Percentiles rank a stretch among this genome's conserved stretches.
These are phyloP conservation scores for Coranthus polyacanthus DNA, from an alignment of 2,797 vertebrate species.

Conservation along the genomic window DNA sequence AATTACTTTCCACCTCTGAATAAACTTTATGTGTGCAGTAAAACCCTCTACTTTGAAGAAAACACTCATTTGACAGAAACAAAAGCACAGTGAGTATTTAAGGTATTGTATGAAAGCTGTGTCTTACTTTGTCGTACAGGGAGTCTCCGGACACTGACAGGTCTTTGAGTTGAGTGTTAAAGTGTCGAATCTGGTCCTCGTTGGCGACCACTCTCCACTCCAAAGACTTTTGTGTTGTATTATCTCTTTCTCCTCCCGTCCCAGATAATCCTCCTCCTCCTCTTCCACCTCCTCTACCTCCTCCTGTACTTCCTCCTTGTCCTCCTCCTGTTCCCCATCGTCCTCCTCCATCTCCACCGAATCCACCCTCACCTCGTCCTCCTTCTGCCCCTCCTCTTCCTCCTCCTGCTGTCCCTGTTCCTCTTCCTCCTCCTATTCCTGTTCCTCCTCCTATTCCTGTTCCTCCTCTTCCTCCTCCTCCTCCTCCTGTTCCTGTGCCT, in stretches of 20 bases:
- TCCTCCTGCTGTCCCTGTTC: background rate
- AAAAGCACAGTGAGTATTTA: too few species aligned
- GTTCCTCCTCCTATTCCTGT: background rate
- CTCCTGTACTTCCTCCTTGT: slow-evolving; percentile 11
- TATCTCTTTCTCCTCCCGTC: slow-evolving; percentile 53
- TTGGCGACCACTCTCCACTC: slow-evolving; percentile 87
- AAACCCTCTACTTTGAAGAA: background rate
- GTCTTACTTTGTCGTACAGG: slow-evolving; percentile 71
- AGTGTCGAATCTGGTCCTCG: slow-evolving; percentile 84
- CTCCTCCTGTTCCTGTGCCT: background rate
- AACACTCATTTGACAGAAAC: too few species aligned
- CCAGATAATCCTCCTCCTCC: slow-evolving; percentile 35
- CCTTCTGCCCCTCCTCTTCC: background rate
- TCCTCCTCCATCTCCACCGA: slow-evolving; percentile 1
- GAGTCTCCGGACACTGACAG: slow-evolving; percentile 85
- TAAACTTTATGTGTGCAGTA: background rate
- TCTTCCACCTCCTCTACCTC: slow-evolving; percentile 28
- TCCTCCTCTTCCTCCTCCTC: background rate
- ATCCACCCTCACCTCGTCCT: slow-evolving; percentile 21
- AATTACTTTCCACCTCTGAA: too few species aligned
- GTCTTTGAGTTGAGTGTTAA: slow-evolving; percentile 85
- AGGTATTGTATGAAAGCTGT: too few species aligned
- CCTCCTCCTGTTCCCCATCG: slow-evolving; percentile 18
- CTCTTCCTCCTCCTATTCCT: slow-evolving; percentile 6
- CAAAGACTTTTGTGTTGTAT: slow-evolving; percentile 83